phyloP scores from a whole-genome alignment of 2,888 invertebrate genomes.

The Epistrophe grossulariae region DNA sequence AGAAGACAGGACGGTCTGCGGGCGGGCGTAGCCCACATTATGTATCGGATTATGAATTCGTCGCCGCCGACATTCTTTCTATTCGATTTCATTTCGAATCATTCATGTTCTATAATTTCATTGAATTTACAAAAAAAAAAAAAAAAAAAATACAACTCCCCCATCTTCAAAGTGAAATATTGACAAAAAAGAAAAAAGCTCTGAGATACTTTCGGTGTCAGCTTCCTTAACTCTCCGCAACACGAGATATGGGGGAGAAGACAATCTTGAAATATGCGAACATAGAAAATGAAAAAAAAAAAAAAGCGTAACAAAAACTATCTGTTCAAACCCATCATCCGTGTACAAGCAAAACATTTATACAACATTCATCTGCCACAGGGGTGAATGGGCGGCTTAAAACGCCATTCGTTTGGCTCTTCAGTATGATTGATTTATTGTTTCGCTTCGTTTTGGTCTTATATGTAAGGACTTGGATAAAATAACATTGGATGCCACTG shows the following conservation, averaged over 20 bases:
- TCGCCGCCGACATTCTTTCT: conserved; percentile 55
- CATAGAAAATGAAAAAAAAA: not conserved
- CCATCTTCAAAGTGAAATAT: conserved; percentile 36
- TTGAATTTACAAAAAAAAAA: conserved; percentile 44
- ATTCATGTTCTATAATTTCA: conserved; percentile 55
- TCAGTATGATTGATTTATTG: conserved; percentile 75
- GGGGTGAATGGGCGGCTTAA: conserved; percentile 75
- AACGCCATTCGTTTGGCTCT: conserved; percentile 75
- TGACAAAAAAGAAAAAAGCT: conserved; percentile 30
- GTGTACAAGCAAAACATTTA: conserved; percentile 57
- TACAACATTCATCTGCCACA: conserved; percentile 51
- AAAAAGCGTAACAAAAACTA: conserved; percentile 67
- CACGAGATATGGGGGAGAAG: conserved; percentile 31
- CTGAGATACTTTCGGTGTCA: conserved; percentile 27
- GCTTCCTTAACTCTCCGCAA: conserved; percentile 21
- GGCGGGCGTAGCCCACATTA: conserved; percentile 35
- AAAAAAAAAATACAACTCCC: not conserved
- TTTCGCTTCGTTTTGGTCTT: conserved; percentile 58
- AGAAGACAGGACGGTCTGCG: not conserved
- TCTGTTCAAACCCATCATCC: conserved; percentile 64
- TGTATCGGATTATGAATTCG: conserved; percentile 67
- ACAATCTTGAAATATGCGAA: conserved; percentile 56
- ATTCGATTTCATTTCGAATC: conserved; percentile 61
- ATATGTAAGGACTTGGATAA: conserved; percentile 51
- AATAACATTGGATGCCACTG: conserved; percentile 32